Base-by-base conservation (phyloP, 2,797 vertebrate species). In the Gymnodraco acuticeps region DNA sequence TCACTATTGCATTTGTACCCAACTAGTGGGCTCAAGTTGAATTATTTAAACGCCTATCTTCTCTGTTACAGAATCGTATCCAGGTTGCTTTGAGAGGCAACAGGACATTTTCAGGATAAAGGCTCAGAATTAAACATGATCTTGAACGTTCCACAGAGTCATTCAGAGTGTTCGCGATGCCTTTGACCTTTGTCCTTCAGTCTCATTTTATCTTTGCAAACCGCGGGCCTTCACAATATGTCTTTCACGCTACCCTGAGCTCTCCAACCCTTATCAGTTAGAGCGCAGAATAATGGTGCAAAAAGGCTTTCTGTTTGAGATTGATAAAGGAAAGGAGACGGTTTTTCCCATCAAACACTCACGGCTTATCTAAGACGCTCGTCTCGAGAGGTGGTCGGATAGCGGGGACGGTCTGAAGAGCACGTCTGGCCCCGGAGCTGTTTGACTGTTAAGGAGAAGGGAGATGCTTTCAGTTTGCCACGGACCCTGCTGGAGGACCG, bases 311-410 rank as follows among this genome's bases (percentile, higher is more conserved):
- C 82, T 93, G 91, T 90, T 89, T 88, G 86, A 89, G 83, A 89
- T 87, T 92, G 91, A 94, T 94, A 93, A 93, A 90, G 79, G 77
- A 62, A 65, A 51, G 65, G 77, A 86, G 85, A 86, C 60, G 38
- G n/a, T 70, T 73, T 84, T 73, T 73, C 84, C 85, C 85, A 89
- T 90, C 90, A 92, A 85, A 87, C 71, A 88, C 82, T 87, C 17
- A 1, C 73, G 45, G 61, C 87, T 93, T 93, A 94, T 94, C 92
- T 74, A 54, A 58, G 78, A 54, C 50, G 58, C 66, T 77, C 52
- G 80, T 84, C 84, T 87, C 60, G 73, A 91, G 84, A 83, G 79
- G 80, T 73, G 73, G 76, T 77, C 60, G 73, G 81, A 84, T 77
- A 58, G 61, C 55, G 47, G 31, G 46, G 45, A 66, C 20, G 31